Base-by-base conservation (phyloP, 2,797 vertebrate species). In the Emys orbicularis region DNA sequence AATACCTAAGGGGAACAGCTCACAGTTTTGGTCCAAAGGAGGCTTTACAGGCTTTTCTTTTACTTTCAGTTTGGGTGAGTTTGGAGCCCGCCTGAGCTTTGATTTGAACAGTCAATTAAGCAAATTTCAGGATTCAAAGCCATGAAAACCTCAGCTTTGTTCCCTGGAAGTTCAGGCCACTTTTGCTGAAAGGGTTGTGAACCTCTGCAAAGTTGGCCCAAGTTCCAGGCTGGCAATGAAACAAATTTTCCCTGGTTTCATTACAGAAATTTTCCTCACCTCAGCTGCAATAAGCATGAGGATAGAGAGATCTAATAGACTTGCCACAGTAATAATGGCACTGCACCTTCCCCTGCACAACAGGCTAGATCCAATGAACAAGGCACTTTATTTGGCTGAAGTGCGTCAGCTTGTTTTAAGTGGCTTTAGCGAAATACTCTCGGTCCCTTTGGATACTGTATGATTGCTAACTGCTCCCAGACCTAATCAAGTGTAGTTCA, bases 211-310 rank as follows among this genome's bases (percentile, higher is more conserved):
- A 95, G 90, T 84, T 97, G 96, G 95, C 90, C 79, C 1, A 0
- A 61, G 79, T 96, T 97, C 86, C 95, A 96, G 87, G 79, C 95
- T 97, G 95, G 95, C 95, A 95, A 29, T 88, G 96, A 94, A 97
- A 96, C 96, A 95, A 89, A 88, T 97, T 96, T 97, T 94, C 83
- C 81, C 79, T 95, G 84, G 89, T 97, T 97, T 97, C 96, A 96
- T 97, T 97, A 96, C 95, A 96, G 95, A 97, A 96, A 92, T 95
- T 81, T 97, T 96, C 96, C 95, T 89, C 95, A 97, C 95, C 95
- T 97, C 95, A 96, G 97, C 37, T 49, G 81, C 86, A 95, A 83
- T 97, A 86, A 84, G 88, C 85, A 88, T 83, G 84, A 95, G 83
- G 96, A 94, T 88, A 93, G 90, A 96, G 93, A 94, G 93, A 97